A percentile compares a stretch with the other conserved stretches of the same genome.
These are phyloP conservation scores for Antheraea pernyi DNA, from an alignment of 1,140 invertebrate genomes.

Conservation along the genomic window DNA sequence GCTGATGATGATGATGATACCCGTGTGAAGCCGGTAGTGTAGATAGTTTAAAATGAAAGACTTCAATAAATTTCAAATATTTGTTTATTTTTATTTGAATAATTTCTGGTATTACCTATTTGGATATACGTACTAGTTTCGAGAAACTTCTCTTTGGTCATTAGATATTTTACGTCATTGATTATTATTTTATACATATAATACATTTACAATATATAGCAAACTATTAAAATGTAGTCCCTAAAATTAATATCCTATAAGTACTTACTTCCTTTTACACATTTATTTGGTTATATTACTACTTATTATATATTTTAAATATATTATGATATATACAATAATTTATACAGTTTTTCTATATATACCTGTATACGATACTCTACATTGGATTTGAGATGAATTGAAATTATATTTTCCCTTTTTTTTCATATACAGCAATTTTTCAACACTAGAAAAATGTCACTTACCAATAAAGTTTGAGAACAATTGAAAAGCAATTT, in stretches of 20 bases:
- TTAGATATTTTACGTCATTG: not conserved
- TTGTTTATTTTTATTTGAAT: not conserved
- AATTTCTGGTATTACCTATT: not conserved
- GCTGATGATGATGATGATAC: no score
- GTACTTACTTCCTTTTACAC: not conserved
- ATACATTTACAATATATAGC: not conserved
- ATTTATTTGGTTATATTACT: not conserved
- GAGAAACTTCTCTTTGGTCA: constrained; percentile 4
- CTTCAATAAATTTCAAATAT: not conserved
- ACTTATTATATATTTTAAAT: no score
- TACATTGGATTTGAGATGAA: not conserved
- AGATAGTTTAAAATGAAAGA: not conserved
- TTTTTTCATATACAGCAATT: no score
- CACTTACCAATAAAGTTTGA: no score
- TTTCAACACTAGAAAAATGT: no score
- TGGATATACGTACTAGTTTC: not conserved
- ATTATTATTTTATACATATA: not conserved
- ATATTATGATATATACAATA: no score
- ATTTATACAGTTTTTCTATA: no score
- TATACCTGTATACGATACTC: not conserved
- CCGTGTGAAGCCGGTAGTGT: no score
- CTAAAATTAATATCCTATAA: not conserved
- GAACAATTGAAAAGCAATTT: not conserved
- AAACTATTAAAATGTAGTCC: not conserved
- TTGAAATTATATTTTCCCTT: no score